These are phyloP conservation scores for Clamator glandarius DNA, from an alignment of 2,797 vertebrate species.

Conservation along the genomic window DNA sequence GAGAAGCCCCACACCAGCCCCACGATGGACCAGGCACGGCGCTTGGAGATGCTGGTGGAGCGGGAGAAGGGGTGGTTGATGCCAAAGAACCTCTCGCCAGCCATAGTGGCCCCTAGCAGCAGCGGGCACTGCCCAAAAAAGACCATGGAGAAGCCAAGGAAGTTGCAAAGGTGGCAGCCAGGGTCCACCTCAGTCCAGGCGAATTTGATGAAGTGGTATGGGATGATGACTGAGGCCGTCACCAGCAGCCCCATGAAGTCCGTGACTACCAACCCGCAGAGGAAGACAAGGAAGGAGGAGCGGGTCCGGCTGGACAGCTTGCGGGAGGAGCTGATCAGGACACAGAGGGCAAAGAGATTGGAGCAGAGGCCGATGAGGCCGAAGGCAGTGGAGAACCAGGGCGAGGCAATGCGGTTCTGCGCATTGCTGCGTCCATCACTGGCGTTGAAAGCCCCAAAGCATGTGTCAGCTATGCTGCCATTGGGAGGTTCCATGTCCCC, in stretches of 20 bases:
- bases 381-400: slow-evolving; percentile 84
- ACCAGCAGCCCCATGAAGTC: slow-evolving; percentile 92
- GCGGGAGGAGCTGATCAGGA: slow-evolving; percentile 83
- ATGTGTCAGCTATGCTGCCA: neutral
- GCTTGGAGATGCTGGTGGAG: slow-evolving; percentile 77
- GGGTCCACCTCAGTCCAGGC: slow-evolving; percentile 85
- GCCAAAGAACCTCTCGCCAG: slow-evolving; percentile 88
- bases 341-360: slow-evolving; percentile 90
- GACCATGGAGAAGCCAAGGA: slow-evolving; percentile 93
- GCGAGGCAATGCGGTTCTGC: slow-evolving; percentile 71
- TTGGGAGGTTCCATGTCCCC: neutral
- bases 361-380: slow-evolving; percentile 85
- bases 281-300: slow-evolving; percentile 91
- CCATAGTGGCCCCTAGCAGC: slow-evolving; percentile 91
- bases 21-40: slow-evolving; percentile 82
- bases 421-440: rapidly evolving
- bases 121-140: slow-evolving; percentile 93
- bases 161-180: slow-evolving; percentile 89
- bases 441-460: slow-evolving; percentile 58
- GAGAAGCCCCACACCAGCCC: slow-evolving; percentile 84
- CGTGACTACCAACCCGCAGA: slow-evolving; percentile 90
- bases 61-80: slow-evolving; percentile 90
- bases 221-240: slow-evolving; percentile 86
- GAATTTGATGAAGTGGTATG: slow-evolving; percentile 83
- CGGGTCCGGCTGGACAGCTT: slow-evolving; percentile 76